phyloP scores from a whole-genome alignment of 2,797 vertebrate species.

The Mormyrops attenuatus region DNA sequence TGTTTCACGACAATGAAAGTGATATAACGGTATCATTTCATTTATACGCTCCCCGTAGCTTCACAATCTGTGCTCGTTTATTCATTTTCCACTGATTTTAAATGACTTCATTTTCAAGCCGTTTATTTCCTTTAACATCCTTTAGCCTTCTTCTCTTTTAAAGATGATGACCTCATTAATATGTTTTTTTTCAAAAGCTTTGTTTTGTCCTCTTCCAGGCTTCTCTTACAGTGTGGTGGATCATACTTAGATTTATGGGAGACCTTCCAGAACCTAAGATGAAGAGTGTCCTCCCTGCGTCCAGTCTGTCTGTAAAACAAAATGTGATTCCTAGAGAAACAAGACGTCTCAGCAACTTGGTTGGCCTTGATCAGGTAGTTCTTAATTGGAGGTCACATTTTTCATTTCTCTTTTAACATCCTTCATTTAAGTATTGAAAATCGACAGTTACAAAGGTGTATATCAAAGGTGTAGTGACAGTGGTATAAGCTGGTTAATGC shows the following conservation, averaged over 20 bases:
- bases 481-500: background rate
- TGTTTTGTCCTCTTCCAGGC: conserved; percentile 57
- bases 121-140: background rate
- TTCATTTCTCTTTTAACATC: background rate
- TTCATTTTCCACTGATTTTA: background rate
- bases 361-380: conserved; percentile 62
- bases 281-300: conserved; percentile 21
- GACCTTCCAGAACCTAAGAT: conserved; percentile 75
- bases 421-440: background rate
- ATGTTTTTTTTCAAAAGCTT: background rate
- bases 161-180: background rate
- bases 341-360: conserved; percentile 58
- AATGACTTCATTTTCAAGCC: background rate
- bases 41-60: background rate
- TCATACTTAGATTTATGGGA: conserved; percentile 90
- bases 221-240: conserved; percentile 74
- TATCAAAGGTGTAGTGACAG: background rate
- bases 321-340: conserved; percentile 33
- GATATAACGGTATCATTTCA: conserved; percentile 64
- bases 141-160: background rate
- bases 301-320: conserved; percentile 29
- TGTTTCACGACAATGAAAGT: conserved; percentile 78
- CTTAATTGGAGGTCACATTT: background rate
- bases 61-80: background rate
- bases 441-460: background rate